Percentiles rank a stretch among this genome's conserved stretches.
Evolutionary conservation across 2,888 invertebrate genomes (phyloP).

Genomic region (Leptothorax acervorum): DNA sequence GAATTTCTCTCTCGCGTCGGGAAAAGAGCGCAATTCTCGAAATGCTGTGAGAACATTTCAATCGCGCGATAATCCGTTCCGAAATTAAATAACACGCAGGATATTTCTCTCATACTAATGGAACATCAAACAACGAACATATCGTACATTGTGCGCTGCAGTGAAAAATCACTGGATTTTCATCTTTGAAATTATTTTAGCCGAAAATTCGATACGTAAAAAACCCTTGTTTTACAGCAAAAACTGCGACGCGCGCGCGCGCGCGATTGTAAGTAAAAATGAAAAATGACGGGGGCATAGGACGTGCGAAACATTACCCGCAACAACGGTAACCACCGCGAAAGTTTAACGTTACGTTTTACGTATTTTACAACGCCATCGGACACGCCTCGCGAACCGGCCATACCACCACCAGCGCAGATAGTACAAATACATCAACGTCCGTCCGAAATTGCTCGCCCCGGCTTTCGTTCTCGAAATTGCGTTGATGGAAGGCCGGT

Average conservation of each 20-base stretch:
- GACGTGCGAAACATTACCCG: slow-evolving; percentile 43
- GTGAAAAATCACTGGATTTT: not conserved
- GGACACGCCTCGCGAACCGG: slow-evolving; percentile 29
- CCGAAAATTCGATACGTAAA: slow-evolving; percentile 17
- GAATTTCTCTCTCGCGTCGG: slow-evolving; percentile 1
- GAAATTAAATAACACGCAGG: not conserved
- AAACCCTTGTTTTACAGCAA: not conserved
- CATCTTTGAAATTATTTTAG: slow-evolving; percentile 14
- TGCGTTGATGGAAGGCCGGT: slow-evolving; percentile 55
- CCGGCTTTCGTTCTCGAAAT: slow-evolving; percentile 60
- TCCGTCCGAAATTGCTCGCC: slow-evolving; percentile 64
- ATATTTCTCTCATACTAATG: not conserved
- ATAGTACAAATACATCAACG: slow-evolving; percentile 69
- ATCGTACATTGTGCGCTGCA: not conserved
- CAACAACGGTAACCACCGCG: slow-evolving; percentile 28
- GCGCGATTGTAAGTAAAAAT: slow-evolving; percentile 35
- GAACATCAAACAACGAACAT: slow-evolving; percentile 3
- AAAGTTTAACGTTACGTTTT: slow-evolving; percentile 49
- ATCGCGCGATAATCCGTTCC: slow-evolving; percentile 18
- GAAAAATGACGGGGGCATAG: slow-evolving; percentile 9
- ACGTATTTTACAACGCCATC: slow-evolving; percentile 52
- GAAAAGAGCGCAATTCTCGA: not conserved
- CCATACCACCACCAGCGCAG: not conserved
- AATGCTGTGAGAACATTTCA: not conserved
- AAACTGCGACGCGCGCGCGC: not conserved